Conservation (phyloP, 2,113 vertebrate species). For the Physeter macrocephalus region DNA sequence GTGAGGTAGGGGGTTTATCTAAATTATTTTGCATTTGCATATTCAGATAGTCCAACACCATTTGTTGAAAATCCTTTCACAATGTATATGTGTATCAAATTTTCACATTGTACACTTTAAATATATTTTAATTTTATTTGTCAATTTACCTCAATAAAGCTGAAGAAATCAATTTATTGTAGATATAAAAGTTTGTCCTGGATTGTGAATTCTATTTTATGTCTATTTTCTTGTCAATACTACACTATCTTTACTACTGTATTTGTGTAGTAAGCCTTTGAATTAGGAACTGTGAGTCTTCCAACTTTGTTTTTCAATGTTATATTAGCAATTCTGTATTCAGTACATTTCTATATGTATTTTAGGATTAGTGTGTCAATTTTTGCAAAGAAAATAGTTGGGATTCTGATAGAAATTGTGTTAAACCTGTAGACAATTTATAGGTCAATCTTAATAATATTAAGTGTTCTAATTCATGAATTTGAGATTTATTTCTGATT, state of each 20-base stretch:
- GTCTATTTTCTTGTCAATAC: not conserved
- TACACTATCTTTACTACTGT: not conserved
- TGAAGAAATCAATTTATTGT: not conserved
- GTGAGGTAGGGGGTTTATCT: not conserved
- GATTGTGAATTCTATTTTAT: not conserved
- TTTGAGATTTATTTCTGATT: not conserved
- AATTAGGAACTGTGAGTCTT: not conserved
- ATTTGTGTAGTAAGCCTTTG: not conserved
- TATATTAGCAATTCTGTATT: not conserved
- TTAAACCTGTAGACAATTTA: not conserved
- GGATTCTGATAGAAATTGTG: not conserved
- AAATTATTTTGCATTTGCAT: not conserved
- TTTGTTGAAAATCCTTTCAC: not conserved
- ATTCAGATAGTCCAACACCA: not conserved
- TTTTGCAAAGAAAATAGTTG: too few relatives aligned
- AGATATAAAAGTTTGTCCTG: not conserved
- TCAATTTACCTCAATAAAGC: not conserved
- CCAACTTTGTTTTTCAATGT: not conserved
- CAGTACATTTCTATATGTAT: not conserved
- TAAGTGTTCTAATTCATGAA: not conserved
- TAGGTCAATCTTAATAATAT: not conserved
- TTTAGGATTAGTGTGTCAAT: too few relatives aligned
- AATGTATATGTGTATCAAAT: not conserved
- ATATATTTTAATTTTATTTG: not conserved
- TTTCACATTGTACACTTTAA: not conserved